phyloP scores from a whole-genome alignment of 2,888 invertebrate genomes.

The Eurytoma adleriae region DNA sequence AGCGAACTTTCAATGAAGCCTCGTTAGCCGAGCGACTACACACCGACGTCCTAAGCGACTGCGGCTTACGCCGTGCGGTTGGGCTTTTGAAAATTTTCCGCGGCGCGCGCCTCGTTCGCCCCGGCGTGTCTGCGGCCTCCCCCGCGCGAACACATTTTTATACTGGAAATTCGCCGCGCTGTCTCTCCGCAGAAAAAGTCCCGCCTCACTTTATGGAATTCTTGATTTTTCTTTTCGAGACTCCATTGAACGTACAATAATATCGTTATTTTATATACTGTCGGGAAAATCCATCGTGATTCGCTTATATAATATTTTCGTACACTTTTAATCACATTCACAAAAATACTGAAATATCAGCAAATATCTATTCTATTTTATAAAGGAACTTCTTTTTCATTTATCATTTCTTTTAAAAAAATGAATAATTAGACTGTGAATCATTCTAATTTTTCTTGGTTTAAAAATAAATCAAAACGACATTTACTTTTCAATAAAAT shows the following conservation, averaged over 20 bases:
- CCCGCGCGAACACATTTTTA: neutral
- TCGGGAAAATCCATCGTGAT: neutral
- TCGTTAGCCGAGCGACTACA: slow-evolving; percentile 65
- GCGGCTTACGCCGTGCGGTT: slow-evolving; percentile 41
- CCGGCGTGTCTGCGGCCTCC: neutral
- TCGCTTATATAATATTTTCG: too few species aligned
- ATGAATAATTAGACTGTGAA: too few species aligned
- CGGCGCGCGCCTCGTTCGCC: neutral
- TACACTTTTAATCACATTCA: too few species aligned
- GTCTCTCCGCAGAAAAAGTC: neutral
- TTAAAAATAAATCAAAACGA: too few species aligned
- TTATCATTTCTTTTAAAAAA: too few species aligned
- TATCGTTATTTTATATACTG: neutral
- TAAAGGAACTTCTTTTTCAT: too few species aligned
- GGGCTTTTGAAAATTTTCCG: slow-evolving; percentile 57
- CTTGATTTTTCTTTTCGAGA: neutral
- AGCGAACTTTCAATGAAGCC: slow-evolving; percentile 67
- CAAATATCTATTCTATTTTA: too few species aligned
- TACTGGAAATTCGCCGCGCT: neutral
- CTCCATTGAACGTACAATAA: neutral
- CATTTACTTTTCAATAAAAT: too few species aligned
- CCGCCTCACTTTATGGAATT: neutral
- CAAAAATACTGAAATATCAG: too few species aligned
- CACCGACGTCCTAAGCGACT: neutral
- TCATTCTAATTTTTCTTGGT: too few species aligned